Conservation (phyloP, 1,140 invertebrate species). For the Drosophila miranda region DNA sequence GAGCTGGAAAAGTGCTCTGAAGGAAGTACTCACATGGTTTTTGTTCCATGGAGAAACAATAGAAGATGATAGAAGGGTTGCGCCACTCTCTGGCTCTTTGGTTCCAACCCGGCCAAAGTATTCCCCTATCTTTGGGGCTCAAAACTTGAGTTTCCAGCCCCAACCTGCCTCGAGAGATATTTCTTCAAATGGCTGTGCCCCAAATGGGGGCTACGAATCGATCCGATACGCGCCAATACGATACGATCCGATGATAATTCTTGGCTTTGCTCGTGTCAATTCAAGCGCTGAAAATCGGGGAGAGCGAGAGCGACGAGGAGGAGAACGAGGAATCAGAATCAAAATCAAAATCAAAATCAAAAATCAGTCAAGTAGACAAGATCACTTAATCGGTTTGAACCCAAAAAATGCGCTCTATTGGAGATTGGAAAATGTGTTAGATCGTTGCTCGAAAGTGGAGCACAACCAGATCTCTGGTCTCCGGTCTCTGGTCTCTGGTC, state of each 20-base stretch:
- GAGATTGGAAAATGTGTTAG: conserved; percentile 46
- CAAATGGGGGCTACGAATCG: conserved; percentile 1
- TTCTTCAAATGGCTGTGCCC: too few relatives aligned
- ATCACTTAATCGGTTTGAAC: conserved; percentile 54
- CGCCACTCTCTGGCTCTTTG: too few relatives aligned
- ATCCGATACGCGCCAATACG: conserved; percentile 4
- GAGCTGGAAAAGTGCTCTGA: conserved; percentile 49
- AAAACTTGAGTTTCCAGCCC: too few relatives aligned
- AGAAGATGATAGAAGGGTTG: too few relatives aligned
- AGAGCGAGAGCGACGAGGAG: neutral
- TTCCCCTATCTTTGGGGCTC: too few relatives aligned
- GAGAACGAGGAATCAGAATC: conserved; percentile 16
- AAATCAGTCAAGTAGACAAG: conserved; percentile 44
- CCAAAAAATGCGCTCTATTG: conserved; percentile 1
- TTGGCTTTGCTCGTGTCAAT: conserved; percentile 40
- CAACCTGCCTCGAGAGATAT: too few relatives aligned
- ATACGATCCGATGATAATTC: conserved; percentile 31
- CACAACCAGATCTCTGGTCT: conserved; percentile 3
- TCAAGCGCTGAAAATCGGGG: conserved; percentile 34
- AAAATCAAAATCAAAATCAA: neutral
- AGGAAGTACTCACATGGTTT: too few relatives aligned
- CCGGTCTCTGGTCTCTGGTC: conserved; percentile 6
- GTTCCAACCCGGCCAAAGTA: too few relatives aligned
- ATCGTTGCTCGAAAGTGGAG: conserved; percentile 43
- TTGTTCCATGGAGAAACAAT: too few relatives aligned